Conservation (phyloP, 2,113 vertebrate genomes). For the Brachionichthys hirsutus region DNA sequence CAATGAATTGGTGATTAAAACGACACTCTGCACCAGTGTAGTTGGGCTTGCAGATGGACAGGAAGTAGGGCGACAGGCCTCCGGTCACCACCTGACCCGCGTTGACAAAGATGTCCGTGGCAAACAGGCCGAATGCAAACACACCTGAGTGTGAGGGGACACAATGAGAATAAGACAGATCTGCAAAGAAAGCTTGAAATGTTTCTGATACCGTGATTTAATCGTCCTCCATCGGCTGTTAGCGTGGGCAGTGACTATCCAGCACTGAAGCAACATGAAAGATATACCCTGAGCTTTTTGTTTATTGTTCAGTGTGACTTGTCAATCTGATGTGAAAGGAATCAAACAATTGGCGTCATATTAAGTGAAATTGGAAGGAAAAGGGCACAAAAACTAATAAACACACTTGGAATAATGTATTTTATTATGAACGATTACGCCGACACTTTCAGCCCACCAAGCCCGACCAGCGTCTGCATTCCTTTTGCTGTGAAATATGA, state of each 20-base stretch:
- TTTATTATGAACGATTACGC: conserved; percentile 46
- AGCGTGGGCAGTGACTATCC: no score
- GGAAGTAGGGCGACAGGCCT: conserved; percentile 93
- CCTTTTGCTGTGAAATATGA: conserved; percentile 64
- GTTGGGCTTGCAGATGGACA: conserved; percentile 96
- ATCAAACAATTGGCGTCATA: no score
- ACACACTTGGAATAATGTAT: not conserved
- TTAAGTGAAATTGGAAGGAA: not conserved
- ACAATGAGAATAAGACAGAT: conserved; percentile 3
- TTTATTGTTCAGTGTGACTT: no score
- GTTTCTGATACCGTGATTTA: no score
- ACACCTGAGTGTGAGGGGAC: conserved; percentile 79
- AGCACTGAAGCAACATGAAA: no score
- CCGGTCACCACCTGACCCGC: conserved; percentile 97
- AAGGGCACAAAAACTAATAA: conserved; percentile 14
- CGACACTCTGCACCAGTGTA: conserved; percentile 91
- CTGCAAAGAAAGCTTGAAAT: no score
- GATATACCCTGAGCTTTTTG: no score
- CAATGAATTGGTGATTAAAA: conserved; percentile 87
- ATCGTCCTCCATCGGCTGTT: no score
- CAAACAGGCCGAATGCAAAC: conserved; percentile 97
- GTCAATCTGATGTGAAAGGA: no score
- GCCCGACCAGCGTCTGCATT: conserved; percentile 41
- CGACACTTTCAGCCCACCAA: conserved; percentile 38
- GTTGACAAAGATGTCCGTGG: conserved; percentile 98